Percentiles rank a stretch among this genome's conserved stretches.
phyloP scores from a whole-genome alignment of 2,888 invertebrate genomes.

The Ectemnius lituratus region DNA sequence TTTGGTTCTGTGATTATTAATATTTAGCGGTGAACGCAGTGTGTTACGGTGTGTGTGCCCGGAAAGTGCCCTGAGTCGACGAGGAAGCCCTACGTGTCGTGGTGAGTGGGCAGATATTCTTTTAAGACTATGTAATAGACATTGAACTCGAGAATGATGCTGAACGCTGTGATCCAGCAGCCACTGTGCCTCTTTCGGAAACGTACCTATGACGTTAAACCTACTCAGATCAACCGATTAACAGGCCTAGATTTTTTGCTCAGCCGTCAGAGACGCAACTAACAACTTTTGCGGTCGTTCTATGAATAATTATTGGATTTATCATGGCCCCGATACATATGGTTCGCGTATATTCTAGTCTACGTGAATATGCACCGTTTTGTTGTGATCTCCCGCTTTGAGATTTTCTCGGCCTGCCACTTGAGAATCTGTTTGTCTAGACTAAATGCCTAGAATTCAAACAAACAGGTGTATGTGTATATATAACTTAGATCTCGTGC shows the following conservation, averaged over 20 bases:
- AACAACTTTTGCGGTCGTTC: not conserved
- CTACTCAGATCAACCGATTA: not conserved
- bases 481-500: too few relatives aligned
- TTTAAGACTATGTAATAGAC: not conserved
- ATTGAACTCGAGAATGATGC: not conserved
- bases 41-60: not conserved
- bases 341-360: not conserved
- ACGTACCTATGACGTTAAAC: not conserved
- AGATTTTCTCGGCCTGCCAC: too few relatives aligned
- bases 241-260: not conserved
- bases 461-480: too few relatives aligned
- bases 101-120: not conserved
- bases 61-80: not conserved
- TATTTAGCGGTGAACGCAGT: not conserved
- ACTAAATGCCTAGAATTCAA: too few relatives aligned
- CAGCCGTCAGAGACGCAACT: too few relatives aligned
- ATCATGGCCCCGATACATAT: not conserved
- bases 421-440: too few relatives aligned
- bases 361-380: not conserved
- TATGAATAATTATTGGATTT: too few relatives aligned
- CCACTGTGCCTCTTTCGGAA: conserved; percentile 1
- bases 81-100: not conserved
- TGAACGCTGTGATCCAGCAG: not conserved
- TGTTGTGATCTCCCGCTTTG: too few relatives aligned
- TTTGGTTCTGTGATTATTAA: conserved; percentile 4